phyloP scores from a whole-genome alignment of 2,797 vertebrate genomes.

The Sebastes alutus region DNA sequence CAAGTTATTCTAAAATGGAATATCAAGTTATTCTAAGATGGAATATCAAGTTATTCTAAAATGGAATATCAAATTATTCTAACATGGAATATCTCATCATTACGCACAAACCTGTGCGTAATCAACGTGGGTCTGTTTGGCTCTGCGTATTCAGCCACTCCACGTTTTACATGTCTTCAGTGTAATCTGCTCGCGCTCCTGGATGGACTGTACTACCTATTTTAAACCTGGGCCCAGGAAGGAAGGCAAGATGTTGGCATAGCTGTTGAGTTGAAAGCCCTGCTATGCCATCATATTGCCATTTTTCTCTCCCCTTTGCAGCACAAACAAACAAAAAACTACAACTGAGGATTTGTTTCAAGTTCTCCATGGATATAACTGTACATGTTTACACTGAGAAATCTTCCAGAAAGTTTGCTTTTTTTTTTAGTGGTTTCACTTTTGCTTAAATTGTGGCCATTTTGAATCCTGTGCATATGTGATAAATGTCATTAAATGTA shows the following conservation, averaged over 20 bases:
- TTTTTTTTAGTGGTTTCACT: not conserved
- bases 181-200: not conserved
- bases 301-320: conserved; percentile 67
- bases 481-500: not conserved
- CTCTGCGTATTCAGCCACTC: not conserved
- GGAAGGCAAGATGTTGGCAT: conserved; percentile 82
- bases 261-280: conserved; percentile 68
- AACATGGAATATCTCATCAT: not conserved
- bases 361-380: not conserved
- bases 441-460: not conserved
- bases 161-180: not conserved
- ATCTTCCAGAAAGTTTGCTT: not conserved
- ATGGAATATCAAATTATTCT: not conserved
- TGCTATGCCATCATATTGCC: conserved; percentile 79
- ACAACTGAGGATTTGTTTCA: not conserved
- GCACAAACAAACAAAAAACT: not conserved
- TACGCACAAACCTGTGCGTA: not conserved
- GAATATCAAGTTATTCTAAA: too few relatives aligned
- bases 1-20: too few relatives aligned
- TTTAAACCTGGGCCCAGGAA: conserved; percentile 56
- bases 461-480: not conserved
- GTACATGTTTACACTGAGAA: not conserved
- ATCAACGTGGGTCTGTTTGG: not conserved
- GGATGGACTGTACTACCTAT: not conserved
- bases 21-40: too few relatives aligned